Evolutionary conservation across 2,113 vertebrate genomes (phyloP).

Genomic region (Misgurnus anguillicaudatus): DNA sequence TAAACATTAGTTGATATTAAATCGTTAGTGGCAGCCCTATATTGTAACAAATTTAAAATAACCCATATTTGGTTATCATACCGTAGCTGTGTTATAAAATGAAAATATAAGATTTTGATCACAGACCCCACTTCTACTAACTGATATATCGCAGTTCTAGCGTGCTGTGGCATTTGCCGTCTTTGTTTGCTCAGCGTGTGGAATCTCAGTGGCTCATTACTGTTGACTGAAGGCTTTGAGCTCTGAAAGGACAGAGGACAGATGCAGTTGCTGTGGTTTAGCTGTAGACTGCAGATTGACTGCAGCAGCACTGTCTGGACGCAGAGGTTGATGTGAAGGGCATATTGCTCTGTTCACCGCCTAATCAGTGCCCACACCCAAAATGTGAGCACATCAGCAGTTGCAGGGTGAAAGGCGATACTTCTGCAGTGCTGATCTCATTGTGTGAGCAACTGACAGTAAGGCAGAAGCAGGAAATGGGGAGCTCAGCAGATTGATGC

Average conservation of each 20-base stretch:
- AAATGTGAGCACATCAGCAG: conserved; percentile 45
- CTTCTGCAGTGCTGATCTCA: conserved; percentile 43
- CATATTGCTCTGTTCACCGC: conserved; percentile 27
- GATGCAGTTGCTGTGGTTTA: conserved; percentile 39
- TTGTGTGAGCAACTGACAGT: conserved; percentile 50
- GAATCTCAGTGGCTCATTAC: conserved; percentile 44
- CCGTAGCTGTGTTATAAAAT: too few relatives aligned
- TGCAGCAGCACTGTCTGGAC: conserved; percentile 49
- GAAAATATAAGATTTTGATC: too few relatives aligned
- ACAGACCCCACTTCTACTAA: conserved; percentile 5
- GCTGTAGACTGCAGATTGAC: conserved; percentile 60
- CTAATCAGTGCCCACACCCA: conserved; percentile 11
- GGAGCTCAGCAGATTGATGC: conserved; percentile 29
- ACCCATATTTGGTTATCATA: too few relatives aligned
- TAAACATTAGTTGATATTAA: too few relatives aligned
- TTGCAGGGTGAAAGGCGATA: conserved; percentile 43
- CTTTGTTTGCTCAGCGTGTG: conserved; percentile 3
- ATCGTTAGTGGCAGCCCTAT: too few relatives aligned
- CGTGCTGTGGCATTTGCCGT: conserved; percentile 11
- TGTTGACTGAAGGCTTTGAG: conserved; percentile 40
- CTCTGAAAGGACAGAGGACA: conserved; percentile 51
- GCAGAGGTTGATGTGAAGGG: conserved; percentile 42
- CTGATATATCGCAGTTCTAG: neutral
- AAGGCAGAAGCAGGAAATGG: conserved; percentile 43
- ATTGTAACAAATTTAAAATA: too few relatives aligned